These are phyloP conservation scores for Petrophora chlorosata DNA, from an alignment of 2,888 invertebrate genomes.

Conservation along the genomic window DNA sequence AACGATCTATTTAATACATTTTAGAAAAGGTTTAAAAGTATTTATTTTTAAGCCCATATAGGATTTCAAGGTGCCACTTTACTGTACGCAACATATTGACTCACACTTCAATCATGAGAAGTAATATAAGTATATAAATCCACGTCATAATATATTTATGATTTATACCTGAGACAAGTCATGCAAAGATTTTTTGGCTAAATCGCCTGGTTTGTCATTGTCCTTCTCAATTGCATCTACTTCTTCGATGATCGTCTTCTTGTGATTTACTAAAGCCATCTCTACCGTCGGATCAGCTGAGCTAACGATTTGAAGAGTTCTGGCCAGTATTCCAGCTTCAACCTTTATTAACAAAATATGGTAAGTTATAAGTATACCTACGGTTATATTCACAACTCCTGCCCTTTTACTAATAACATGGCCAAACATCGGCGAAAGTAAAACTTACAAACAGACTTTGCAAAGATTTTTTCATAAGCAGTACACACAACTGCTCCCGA, in stretches of 20 bases:
- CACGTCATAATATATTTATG: too few species aligned
- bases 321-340: constrained; percentile 89
- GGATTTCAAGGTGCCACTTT: too few species aligned
- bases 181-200: constrained; percentile 72
- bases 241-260: constrained; percentile 77
- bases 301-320: constrained; percentile 90
- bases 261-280: constrained; percentile 78
- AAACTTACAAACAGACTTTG: not conserved
- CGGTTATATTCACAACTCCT: too few species aligned
- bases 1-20: too few species aligned
- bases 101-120: too few species aligned
- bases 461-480: constrained; percentile 1
- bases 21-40: too few species aligned
- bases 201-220: constrained; percentile 59
- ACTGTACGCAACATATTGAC: too few species aligned
- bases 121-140: too few species aligned
- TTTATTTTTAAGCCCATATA: too few species aligned
- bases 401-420: not conserved
- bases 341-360: constrained; percentile 62
- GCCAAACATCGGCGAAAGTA: not conserved
- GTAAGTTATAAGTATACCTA: too few species aligned
- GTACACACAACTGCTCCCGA: not conserved
- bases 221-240: constrained; percentile 84
- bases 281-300: constrained; percentile 81
- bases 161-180: constrained; percentile 73